These are phyloP conservation scores for Hypena proboscidalis DNA, from an alignment of 2,888 invertebrate genomes.

Conservation along the genomic window DNA sequence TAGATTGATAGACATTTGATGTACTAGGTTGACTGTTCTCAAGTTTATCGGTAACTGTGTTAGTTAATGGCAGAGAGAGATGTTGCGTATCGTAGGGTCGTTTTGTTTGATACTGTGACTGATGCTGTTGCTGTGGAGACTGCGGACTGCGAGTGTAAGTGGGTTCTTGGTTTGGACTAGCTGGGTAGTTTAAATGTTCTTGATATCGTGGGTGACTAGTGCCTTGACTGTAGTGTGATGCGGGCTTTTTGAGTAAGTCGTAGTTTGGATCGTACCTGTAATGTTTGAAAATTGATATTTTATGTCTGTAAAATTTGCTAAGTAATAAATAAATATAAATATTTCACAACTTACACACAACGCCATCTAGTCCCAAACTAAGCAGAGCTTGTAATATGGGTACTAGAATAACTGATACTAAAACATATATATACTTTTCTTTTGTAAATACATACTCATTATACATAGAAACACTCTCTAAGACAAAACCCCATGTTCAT, in stretches of 20 bases:
- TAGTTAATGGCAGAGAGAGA: constrained; percentile 76
- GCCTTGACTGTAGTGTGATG: constrained; percentile 80
- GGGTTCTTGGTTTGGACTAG: constrained; percentile 74
- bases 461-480: no score
- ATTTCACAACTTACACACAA: no score
- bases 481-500: no score
- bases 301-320: constrained; percentile 8
- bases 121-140: constrained; percentile 72
- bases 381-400: no score
- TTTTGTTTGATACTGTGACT: constrained; percentile 67
- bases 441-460: no score
- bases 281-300: constrained; percentile 41
- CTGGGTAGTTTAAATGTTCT: constrained; percentile 70
- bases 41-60: constrained; percentile 69
- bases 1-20: constrained; percentile 70
- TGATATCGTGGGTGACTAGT: constrained; percentile 73
- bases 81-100: constrained; percentile 77
- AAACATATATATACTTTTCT: no score
- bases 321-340: no score
- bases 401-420: no score
- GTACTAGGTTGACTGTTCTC: constrained; percentile 70
- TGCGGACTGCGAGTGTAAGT: constrained; percentile 82
- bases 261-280: constrained; percentile 84
- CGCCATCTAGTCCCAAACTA: no score
- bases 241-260: constrained; percentile 81